Percentiles rank a stretch among this genome's conserved stretches.
These are phyloP conservation scores for Thunnus albacares DNA, from an alignment of 2,797 vertebrate genomes.

Conservation along the genomic window DNA sequence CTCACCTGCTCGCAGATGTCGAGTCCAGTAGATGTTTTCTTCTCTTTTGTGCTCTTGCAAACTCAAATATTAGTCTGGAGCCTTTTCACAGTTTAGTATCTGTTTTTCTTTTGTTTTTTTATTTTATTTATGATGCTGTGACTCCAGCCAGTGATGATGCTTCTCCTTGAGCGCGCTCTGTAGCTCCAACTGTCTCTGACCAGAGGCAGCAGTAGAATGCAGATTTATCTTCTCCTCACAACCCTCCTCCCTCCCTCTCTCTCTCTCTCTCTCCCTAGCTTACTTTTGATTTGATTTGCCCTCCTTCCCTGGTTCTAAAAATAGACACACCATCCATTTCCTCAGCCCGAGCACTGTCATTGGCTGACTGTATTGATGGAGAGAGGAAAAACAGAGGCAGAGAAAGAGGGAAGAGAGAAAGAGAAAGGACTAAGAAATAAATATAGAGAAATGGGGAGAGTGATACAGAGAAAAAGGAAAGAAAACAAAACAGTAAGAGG, in stretches of 20 bases:
- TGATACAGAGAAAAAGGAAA: slow-evolving; percentile 5
- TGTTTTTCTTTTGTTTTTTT: neutral
- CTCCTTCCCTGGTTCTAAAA: slow-evolving; percentile 84
- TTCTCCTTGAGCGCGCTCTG: slow-evolving; percentile 32
- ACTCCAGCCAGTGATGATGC: slow-evolving; percentile 56
- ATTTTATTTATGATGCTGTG: slow-evolving; percentile 23
- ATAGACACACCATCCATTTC: slow-evolving; percentile 84
- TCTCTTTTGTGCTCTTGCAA: slow-evolving; percentile 6
- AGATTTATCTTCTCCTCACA: slow-evolving; percentile 77
- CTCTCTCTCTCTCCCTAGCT: slow-evolving; percentile 60
- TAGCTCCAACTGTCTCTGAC: slow-evolving; percentile 72
- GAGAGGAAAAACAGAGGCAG: slow-evolving; percentile 59
- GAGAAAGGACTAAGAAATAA: neutral
- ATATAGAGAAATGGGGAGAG: neutral
- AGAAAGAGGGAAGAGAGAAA: slow-evolving; percentile 6
- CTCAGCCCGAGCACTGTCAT: slow-evolving; percentile 68
- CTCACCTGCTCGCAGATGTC: slow-evolving; percentile 71
- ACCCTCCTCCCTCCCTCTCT: slow-evolving; percentile 59
- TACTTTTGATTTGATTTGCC: slow-evolving; percentile 80
- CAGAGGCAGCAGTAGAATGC: slow-evolving; percentile 76
- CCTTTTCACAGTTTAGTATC: slow-evolving; percentile 3
- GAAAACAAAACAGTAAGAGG: neutral
- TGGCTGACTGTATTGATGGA: slow-evolving; percentile 76
- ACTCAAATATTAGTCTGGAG: slow-evolving; percentile 38
- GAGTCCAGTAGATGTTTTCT: slow-evolving; percentile 25